Percentiles rank a stretch among this genome's conserved stretches.
These are phyloP conservation scores for Ectobius pallidus DNA, from an alignment of 2,888 invertebrate species.

Conservation along the genomic window DNA sequence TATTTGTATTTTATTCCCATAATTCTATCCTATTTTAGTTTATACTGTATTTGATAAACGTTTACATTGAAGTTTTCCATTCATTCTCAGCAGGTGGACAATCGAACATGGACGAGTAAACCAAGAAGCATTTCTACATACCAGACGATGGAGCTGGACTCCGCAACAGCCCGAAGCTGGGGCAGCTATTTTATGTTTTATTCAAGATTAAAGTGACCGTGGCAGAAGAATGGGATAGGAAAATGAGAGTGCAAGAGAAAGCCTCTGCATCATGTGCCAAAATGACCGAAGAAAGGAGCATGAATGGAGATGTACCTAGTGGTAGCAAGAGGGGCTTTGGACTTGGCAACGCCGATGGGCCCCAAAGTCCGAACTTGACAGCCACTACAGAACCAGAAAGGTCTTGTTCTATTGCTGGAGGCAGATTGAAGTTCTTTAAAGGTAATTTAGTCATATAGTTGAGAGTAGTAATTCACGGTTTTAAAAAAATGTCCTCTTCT, in stretches of 20 bases:
- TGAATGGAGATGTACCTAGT: slow-evolving; percentile 48
- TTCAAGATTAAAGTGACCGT: slow-evolving; percentile 35
- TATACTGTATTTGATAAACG: slow-evolving; percentile 19
- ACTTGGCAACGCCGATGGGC: slow-evolving; percentile 42
- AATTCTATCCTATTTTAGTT: neutral
- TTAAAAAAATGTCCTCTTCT: neutral
- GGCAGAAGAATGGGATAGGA: slow-evolving; percentile 44
- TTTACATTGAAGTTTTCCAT: slow-evolving; percentile 41
- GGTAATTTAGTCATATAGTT: slow-evolving; percentile 54
- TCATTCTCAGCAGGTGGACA: slow-evolving; percentile 47
- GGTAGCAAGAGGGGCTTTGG: slow-evolving; percentile 45
- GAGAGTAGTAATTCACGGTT: no score
- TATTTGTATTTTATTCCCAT: neutral
- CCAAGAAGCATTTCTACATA: slow-evolving; percentile 45
- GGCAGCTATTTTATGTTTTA: slow-evolving; percentile 37
- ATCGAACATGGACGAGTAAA: slow-evolving; percentile 46
- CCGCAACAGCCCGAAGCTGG: slow-evolving; percentile 44
- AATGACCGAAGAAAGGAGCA: slow-evolving; percentile 50
- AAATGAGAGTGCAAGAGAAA: slow-evolving; percentile 50
- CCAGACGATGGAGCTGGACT: slow-evolving; percentile 46
- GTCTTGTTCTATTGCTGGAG: slow-evolving; percentile 59
- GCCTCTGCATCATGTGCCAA: slow-evolving; percentile 50
- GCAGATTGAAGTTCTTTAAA: slow-evolving; percentile 81
- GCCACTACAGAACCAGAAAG: slow-evolving; percentile 37
- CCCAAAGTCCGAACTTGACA: slow-evolving; percentile 44